These are phyloP conservation scores for Sarcophilus harrisii DNA, from an alignment of 2,797 vertebrate genomes.

Conservation along the genomic window DNA sequence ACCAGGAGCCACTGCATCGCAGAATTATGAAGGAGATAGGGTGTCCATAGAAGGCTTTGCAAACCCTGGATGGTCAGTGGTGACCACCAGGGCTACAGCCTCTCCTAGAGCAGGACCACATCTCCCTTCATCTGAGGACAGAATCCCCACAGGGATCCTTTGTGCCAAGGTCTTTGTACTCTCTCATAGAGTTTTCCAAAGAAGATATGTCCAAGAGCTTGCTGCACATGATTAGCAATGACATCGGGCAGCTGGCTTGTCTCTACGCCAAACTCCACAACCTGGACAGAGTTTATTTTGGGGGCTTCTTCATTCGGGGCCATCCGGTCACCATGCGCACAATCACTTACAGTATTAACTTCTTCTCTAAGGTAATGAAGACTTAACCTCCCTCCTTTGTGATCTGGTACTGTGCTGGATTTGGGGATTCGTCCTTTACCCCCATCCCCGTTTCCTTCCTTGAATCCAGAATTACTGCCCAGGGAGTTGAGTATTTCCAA, in stretches of 20 bases:
- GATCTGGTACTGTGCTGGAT: background rate
- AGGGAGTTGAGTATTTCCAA: background rate
- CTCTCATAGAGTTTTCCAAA: conserved; percentile 93
- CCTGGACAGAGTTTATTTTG: conserved; percentile 95
- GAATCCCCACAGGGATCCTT: background rate
- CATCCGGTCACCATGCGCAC: conserved; percentile 99
- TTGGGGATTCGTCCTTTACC: background rate
- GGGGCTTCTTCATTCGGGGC: conserved; percentile 98
- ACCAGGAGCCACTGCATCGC: background rate
- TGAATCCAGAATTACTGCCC: background rate
- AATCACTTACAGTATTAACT: conserved; percentile 99
- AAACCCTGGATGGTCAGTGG: background rate
- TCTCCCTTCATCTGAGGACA: background rate
- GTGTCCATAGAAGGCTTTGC: background rate
- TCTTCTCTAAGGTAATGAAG: conserved; percentile 95
- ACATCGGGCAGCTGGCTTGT: conserved; percentile 98
- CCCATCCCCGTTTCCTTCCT: fast-evolving
- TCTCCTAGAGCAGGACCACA: background rate
- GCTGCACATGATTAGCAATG: conserved; percentile 99
- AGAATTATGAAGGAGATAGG: background rate
- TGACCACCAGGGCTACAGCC: background rate
- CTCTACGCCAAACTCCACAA: conserved; percentile 95
- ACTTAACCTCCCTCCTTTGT: background rate
- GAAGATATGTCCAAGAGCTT: conserved; percentile 99
- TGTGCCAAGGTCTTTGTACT: background rate